Conservation (phyloP, 2,888 invertebrate species). For the Epinotia demarniana region DNA sequence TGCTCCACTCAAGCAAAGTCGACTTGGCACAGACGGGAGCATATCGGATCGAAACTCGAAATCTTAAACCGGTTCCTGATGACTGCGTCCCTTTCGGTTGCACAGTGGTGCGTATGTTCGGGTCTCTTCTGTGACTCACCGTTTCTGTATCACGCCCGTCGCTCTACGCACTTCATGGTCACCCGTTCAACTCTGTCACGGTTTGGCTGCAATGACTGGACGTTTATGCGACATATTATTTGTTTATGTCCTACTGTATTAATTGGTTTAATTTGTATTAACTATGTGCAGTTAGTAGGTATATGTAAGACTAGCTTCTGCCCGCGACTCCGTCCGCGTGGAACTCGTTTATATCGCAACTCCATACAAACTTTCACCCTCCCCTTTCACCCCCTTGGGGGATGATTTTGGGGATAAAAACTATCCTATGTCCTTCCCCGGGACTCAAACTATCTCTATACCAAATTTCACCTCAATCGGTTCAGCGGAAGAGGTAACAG, state of each 20-base stretch:
- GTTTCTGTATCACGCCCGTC: conserved; percentile 79
- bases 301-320: background rate
- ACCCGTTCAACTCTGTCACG: conserved; percentile 82
- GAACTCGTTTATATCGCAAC: too few species aligned
- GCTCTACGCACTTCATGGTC: conserved; percentile 83
- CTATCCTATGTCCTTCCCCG: too few species aligned
- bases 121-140: conserved; percentile 80
- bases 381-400: too few species aligned
- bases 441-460: too few species aligned
- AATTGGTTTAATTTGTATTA: conserved; percentile 66
- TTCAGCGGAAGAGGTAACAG: too few species aligned
- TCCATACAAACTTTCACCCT: too few species aligned
- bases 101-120: conserved; percentile 62
- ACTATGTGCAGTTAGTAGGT: background rate
- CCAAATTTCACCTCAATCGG: too few species aligned
- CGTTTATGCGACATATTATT: conserved; percentile 79
- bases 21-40: conserved; percentile 80
- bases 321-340: too few species aligned
- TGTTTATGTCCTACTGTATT: conserved; percentile 76
- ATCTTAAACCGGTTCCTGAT: conserved; percentile 80
- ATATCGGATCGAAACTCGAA: conserved; percentile 84
- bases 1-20: conserved; percentile 73
- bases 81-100: conserved; percentile 69
- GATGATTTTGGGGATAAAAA: too few species aligned
- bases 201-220: conserved; percentile 77